Conservation (phyloP, 2,797 vertebrate species). For the Pogoniulus pusillus region DNA sequence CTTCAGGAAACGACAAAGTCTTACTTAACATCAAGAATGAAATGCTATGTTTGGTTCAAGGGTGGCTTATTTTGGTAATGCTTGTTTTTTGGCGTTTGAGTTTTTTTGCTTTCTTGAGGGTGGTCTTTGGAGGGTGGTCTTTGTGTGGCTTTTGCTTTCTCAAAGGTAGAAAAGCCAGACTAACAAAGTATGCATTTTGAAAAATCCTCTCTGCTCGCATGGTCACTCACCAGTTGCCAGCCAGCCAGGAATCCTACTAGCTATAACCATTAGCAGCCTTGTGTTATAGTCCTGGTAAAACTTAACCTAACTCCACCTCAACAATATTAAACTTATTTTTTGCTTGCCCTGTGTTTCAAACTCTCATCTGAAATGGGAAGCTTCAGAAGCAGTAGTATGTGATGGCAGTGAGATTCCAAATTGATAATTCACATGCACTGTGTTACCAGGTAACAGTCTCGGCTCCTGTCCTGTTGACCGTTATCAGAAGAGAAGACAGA, state of each 20-base stretch:
- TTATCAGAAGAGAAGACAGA: not conserved
- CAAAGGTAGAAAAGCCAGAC: not conserved
- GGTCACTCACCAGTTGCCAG: not conserved
- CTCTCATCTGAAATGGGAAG: fast-evolving
- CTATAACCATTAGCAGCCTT: not conserved
- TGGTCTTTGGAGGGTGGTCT: not conserved
- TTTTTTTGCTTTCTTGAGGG: not conserved
- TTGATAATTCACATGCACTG: not conserved
- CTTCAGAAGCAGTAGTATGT: not conserved
- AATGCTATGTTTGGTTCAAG: not conserved
- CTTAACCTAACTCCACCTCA: not conserved
- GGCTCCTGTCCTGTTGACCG: not conserved
- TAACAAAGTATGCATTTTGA: not conserved
- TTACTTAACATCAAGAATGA: not conserved
- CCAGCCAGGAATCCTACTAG: not conserved
- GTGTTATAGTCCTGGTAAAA: not conserved
- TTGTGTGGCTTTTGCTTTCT: no score
- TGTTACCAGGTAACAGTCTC: not conserved
- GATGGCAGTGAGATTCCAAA: fast-evolving
- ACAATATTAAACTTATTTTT: fast-evolving
- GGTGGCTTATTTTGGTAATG: no score
- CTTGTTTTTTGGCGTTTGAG: no score
- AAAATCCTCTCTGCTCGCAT: not conserved
- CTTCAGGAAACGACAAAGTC: not conserved
- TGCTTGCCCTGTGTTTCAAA: not conserved